phyloP scores from a whole-genome alignment of 1,140 invertebrate genomes.

The Megalopta genalis region DNA sequence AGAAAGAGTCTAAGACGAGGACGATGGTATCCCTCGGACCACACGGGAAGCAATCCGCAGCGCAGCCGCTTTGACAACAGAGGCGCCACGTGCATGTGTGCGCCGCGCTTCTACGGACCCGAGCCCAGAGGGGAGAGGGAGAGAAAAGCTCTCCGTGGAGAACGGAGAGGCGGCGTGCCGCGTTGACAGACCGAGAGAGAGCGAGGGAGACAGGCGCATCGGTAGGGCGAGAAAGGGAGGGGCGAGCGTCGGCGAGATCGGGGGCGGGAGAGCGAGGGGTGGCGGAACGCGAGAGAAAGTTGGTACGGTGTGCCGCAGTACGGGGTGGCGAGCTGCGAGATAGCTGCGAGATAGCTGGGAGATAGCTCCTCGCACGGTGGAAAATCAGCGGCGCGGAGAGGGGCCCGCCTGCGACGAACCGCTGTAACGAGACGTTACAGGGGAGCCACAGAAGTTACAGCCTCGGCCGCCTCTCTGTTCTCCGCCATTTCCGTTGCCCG shows the following conservation, averaged over 20 bases:
- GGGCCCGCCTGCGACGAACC: neutral
- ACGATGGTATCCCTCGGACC: neutral
- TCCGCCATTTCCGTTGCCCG: constrained; percentile 40
- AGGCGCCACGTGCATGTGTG: constrained; percentile 75
- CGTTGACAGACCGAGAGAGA: neutral
- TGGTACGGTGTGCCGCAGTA: constrained; percentile 76
- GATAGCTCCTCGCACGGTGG: constrained; percentile 31
- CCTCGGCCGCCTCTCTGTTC: too few species aligned
- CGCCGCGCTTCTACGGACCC: constrained; percentile 51
- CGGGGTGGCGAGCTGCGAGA: constrained; percentile 69
- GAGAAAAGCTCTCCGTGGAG: neutral
- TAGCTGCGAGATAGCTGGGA: constrained; percentile 38
- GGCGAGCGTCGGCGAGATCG: constrained; percentile 24
- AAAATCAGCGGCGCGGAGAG: constrained; percentile 41
- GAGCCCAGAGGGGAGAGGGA: neutral
- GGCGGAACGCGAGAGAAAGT: constrained; percentile 70
- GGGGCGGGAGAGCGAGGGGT: constrained; percentile 33
- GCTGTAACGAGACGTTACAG: neutral
- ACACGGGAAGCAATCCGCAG: constrained; percentile 50
- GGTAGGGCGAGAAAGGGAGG: constrained; percentile 8
- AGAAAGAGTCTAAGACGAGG: neutral
- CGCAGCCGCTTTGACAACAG: constrained; percentile 77
- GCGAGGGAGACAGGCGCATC: too few species aligned
- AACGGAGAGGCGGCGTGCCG: neutral
- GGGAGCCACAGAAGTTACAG: too few species aligned